Evolutionary conservation across 2,113 vertebrate genomes (phyloP).

Genomic region (Castor canadensis): DNA sequence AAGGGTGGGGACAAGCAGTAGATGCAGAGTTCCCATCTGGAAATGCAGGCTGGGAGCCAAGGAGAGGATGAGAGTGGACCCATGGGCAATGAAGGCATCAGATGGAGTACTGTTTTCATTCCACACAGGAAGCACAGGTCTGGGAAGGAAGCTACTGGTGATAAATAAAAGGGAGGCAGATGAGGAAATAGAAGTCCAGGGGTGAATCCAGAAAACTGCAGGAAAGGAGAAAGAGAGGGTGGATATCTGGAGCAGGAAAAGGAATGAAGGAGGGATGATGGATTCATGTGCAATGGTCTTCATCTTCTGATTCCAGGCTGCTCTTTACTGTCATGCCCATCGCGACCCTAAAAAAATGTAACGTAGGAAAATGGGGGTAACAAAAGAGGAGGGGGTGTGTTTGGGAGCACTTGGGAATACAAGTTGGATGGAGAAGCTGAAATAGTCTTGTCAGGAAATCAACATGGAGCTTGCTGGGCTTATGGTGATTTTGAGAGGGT

Average conservation of each 20-base stretch:
- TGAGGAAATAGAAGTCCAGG: background rate
- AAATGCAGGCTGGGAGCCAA: background rate
- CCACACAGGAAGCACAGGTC: background rate
- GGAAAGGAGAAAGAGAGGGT: background rate
- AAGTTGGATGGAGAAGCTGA: background rate
- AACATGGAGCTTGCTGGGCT: background rate
- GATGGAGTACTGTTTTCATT: background rate
- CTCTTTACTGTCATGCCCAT: background rate
- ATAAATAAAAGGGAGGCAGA: background rate
- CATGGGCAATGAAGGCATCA: background rate
- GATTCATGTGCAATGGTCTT: background rate
- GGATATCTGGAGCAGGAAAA: background rate
- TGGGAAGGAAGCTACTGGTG: background rate
- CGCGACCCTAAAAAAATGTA: background rate
- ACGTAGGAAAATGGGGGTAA: background rate
- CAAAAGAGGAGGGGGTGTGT: background rate
- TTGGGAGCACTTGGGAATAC: background rate
- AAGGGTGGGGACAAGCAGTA: background rate
- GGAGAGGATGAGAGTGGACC: background rate
- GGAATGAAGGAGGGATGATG: background rate
- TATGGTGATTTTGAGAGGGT: background rate
- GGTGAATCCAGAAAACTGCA: background rate
- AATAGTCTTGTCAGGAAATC: background rate
- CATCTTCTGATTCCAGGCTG: background rate
- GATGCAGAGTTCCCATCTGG: background rate